phyloP scores from a whole-genome alignment of 1,140 invertebrate genomes.

The Drosophila takahashii region DNA sequence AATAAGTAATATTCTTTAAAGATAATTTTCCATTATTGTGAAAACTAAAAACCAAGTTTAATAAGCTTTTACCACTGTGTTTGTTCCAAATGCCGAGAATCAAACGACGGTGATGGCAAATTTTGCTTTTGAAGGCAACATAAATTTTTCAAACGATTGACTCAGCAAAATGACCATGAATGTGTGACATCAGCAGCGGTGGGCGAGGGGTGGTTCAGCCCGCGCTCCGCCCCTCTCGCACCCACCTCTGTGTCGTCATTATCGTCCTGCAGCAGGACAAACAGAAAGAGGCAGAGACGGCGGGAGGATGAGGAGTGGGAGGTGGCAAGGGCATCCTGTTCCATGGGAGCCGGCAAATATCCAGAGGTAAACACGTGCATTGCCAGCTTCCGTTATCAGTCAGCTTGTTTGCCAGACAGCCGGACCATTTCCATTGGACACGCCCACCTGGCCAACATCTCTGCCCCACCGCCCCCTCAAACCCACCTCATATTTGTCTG shows the following conservation, averaged over 20 bases:
- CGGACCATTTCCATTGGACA: constrained; percentile 43
- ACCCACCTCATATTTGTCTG: constrained; percentile 63
- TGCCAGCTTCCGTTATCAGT: constrained; percentile 81
- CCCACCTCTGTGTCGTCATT: constrained; percentile 30
- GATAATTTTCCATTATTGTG: too few species aligned
- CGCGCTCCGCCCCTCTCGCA: neutral
- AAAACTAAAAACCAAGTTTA: too few species aligned
- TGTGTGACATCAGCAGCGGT: constrained; percentile 79
- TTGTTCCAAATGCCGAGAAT: constrained; percentile 32
- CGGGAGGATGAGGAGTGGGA: neutral
- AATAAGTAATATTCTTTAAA: too few species aligned
- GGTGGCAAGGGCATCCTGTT: constrained; percentile 19
- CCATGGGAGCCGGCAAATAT: constrained; percentile 59
- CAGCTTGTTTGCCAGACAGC: constrained; percentile 75
- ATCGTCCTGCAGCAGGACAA: constrained; percentile 30
- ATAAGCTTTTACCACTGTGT: constrained; percentile 4
- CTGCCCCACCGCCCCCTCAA: neutral
- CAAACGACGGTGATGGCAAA: constrained; percentile 63
- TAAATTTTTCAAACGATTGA: constrained; percentile 83
- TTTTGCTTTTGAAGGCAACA: constrained; percentile 82
- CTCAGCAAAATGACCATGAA: constrained; percentile 82
- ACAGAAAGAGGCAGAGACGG: constrained; percentile 23
- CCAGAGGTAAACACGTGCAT: constrained; percentile 80
- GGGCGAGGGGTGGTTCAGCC: constrained; percentile 1
- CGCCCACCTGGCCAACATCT: constrained; percentile 38